phyloP scores from a whole-genome alignment of 2,113 vertebrate species.

The Prinia subflava region DNA sequence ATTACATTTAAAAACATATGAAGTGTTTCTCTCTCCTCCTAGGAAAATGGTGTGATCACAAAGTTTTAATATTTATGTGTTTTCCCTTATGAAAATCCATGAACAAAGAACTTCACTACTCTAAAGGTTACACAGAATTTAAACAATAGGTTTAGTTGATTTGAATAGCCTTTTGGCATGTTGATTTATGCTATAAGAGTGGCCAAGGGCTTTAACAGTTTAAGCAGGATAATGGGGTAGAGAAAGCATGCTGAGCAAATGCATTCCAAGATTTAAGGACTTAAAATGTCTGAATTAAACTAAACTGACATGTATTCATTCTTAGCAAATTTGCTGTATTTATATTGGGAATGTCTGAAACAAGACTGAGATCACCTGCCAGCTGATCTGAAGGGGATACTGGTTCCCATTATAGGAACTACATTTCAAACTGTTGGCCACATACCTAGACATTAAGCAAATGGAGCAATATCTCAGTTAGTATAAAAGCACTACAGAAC shows the following conservation, averaged over 20 bases:
- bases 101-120: constrained; percentile 28
- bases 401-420: constrained; percentile 16
- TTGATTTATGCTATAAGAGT: constrained; percentile 54
- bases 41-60: background rate
- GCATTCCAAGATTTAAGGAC: constrained; percentile 34
- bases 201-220: constrained; percentile 53
- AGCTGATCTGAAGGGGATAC: constrained; percentile 3
- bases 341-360: constrained; percentile 37
- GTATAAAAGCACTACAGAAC: background rate
- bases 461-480: background rate
- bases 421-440: constrained; percentile 17
- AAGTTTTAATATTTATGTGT: constrained; percentile 6
- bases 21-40: background rate
- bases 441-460: constrained; percentile 33
- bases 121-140: constrained; percentile 42
- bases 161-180: constrained; percentile 48
- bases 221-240: constrained; percentile 42
- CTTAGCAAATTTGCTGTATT: constrained; percentile 38
- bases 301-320: constrained; percentile 44
- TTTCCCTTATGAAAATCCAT: constrained; percentile 21
- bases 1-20: background rate
- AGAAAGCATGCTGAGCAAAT: constrained; percentile 47
- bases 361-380: constrained; percentile 18
- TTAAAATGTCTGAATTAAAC: constrained; percentile 59
- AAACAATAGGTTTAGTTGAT: constrained; percentile 29